phyloP scores from a whole-genome alignment of 2,113 vertebrate species.

The Holacanthus passer region DNA sequence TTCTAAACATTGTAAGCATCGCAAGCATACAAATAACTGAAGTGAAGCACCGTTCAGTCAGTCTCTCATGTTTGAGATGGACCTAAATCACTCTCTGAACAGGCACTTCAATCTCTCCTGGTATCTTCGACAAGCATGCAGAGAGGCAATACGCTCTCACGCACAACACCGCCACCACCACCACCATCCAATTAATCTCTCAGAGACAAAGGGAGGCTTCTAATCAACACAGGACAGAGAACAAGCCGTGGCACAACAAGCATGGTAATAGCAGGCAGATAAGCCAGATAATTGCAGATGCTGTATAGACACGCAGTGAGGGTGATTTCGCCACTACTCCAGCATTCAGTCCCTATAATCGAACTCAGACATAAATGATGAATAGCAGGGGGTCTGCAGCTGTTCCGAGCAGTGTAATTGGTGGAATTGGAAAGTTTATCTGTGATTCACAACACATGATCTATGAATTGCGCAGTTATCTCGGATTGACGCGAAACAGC shows the following conservation, averaged over 20 bases:
- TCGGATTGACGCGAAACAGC: slow-evolving; percentile 38
- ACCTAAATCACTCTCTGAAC: slow-evolving; percentile 45
- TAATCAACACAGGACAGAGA: slow-evolving; percentile 62
- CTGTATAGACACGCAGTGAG: slow-evolving; percentile 46
- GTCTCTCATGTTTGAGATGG: slow-evolving; percentile 3
- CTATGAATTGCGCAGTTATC: slow-evolving; percentile 20
- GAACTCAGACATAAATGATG: slow-evolving; percentile 44
- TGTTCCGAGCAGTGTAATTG: slow-evolving; percentile 15
- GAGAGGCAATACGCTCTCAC: neutral
- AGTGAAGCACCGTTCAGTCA: slow-evolving; percentile 3
- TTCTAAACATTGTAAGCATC: neutral
- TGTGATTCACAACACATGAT: slow-evolving; percentile 17
- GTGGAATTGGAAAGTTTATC: slow-evolving; percentile 38
- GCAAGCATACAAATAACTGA: neutral
- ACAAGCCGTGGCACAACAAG: slow-evolving; percentile 45
- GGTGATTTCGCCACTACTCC: slow-evolving; percentile 23
- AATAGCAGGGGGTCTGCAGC: slow-evolving; percentile 29
- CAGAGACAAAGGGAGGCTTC: slow-evolving; percentile 57
- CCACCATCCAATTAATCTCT: slow-evolving; percentile 67
- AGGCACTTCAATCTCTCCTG: slow-evolving; percentile 30
- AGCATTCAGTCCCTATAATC: slow-evolving; percentile 23
- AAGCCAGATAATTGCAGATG: slow-evolving; percentile 66
- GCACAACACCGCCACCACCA: slow-evolving; percentile 3
- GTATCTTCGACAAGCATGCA: slow-evolving; percentile 52
- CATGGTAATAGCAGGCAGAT: slow-evolving; percentile 63